Conservation (phyloP, 1,140 invertebrate genomes). For the Rhagoletis pomonella region DNA sequence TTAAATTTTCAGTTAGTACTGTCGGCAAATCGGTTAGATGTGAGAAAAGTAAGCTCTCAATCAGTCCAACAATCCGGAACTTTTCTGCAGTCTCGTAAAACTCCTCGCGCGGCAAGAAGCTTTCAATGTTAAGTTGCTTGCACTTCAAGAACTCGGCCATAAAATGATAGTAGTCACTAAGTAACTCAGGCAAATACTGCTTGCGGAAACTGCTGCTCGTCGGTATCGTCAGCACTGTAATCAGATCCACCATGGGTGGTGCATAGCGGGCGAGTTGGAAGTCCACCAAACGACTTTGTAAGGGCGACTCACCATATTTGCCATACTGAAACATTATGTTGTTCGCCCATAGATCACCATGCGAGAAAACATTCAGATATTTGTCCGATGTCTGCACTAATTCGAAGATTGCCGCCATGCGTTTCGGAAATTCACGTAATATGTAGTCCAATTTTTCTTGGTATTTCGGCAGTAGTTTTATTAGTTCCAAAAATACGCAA, state of each 20-base stretch:
- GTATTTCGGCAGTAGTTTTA: conserved; percentile 72
- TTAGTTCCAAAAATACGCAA: conserved; percentile 73
- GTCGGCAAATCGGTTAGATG: conserved; percentile 73
- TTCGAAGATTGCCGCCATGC: conserved; percentile 73
- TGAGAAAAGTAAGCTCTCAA: conserved; percentile 75
- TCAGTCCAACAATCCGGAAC: conserved; percentile 75
- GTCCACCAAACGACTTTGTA: conserved; percentile 77
- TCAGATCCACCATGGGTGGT: conserved; percentile 75
- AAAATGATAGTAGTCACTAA: conserved; percentile 75
- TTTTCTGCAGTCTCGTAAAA: conserved; percentile 74
- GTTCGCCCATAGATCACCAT: conserved; percentile 80
- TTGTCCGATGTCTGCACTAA: conserved; percentile 74
- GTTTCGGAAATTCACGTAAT: conserved; percentile 65
- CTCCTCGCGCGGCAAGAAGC: conserved; percentile 71
- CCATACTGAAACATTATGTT: conserved; percentile 79
- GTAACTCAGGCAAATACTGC: conserved; percentile 72
- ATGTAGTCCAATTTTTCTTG: conserved; percentile 66
- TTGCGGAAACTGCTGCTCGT: conserved; percentile 74
- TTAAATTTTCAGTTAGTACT: conserved; percentile 69
- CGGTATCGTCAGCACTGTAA: conserved; percentile 76
- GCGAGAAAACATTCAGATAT: conserved; percentile 77
- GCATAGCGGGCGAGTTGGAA: conserved; percentile 79
- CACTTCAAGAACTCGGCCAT: conserved; percentile 71
- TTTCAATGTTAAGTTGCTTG: conserved; percentile 69
- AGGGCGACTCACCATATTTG: conserved; percentile 66